Evolutionary conservation across 2,888 invertebrate species (phyloP), one percentile per base, ranked within the genome.

Genomic region (Hyposoter didymator): DNA sequence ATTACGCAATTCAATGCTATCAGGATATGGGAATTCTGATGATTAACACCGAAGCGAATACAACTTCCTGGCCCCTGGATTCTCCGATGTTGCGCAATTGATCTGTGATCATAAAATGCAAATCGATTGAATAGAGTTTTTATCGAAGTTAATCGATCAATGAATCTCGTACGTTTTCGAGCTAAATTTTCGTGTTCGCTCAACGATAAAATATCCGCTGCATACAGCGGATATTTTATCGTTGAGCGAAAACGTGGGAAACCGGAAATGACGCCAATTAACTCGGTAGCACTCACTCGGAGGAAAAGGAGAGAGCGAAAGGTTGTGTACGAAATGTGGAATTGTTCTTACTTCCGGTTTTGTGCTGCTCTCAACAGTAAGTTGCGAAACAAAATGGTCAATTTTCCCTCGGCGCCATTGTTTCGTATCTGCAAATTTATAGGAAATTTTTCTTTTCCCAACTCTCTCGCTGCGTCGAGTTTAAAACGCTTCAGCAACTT

Each of bases 371-470:
- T 59, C 14, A 12, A 28, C 14, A 14, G 14, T 59, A n/a, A 28
- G 59, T 59, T 59, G 12, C 14, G 14, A 59, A 59, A 35, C 45
- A 28, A n/a, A 52, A 52, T 66, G 73, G 28, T 73, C 73, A 80
- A 80, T 73, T 66, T 73, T 55, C 14, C 49, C 62, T 22, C 35
- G 62, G 35, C 35, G 14, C 22, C 52, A 73, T 80, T 80, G 73
- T 80, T 80, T 52, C 72, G 22, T 28, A 49, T 43, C 73, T 55
- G 52, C 43, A 43, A 49, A 22, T 59, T 52, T 49, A 35, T 7
- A 32, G 47, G 14, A 28, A 22, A 17, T 19, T 62, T 64, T 32
- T 62, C 62, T 74, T 59, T 47, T 7, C 39, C 64, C 43, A 17
- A 35, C 64, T 72, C 32, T 19, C 73, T 52, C 72, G 8, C 35